Percentiles rank a stretch among this genome's conserved stretches.
phyloP scores from a whole-genome alignment of 2,797 vertebrate species.

The Muscicapa striata region DNA sequence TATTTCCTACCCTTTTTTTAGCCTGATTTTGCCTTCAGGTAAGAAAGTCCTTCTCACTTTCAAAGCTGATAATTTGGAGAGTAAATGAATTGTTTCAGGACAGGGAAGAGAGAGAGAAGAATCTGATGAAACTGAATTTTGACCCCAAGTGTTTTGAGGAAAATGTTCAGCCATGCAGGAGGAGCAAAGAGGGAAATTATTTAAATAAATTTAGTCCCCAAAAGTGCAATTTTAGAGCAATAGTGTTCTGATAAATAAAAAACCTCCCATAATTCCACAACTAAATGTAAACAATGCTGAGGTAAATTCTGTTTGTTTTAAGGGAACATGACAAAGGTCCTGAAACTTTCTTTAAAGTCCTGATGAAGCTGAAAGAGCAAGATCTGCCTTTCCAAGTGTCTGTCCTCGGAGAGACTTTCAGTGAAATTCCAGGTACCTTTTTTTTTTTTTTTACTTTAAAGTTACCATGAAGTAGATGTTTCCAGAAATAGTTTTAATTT shows the following conservation, averaged over 20 bases:
- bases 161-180: neutral
- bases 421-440: slow-evolving; percentile 89
- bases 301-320: slow-evolving; percentile 88
- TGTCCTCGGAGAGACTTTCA: slow-evolving; percentile 91
- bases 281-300: slow-evolving; percentile 5
- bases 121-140: neutral
- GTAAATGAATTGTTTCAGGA: neutral
- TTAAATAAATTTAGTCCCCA: neutral
- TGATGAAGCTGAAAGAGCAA: slow-evolving; percentile 85
- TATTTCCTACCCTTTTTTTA: neutral
- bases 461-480: neutral
- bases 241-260: neutral
- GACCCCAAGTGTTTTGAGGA: neutral
- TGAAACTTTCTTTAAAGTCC: slow-evolving; percentile 92
- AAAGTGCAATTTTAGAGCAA: neutral
- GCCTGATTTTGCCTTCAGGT: neutral
- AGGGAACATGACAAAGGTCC: slow-evolving; percentile 97
- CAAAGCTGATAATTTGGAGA: neutral
- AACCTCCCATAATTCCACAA: neutral
- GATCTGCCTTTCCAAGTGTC: slow-evolving; percentile 84
- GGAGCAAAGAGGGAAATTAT: neutral
- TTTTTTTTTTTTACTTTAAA: slow-evolving; percentile 35
- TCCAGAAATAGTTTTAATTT: slow-evolving; percentile 19
- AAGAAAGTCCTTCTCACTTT: neutral
- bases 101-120: neutral